These are phyloP conservation scores for Anguilla marmorata DNA, from an alignment of 2,797 vertebrate genomes.

Conservation along the genomic window DNA sequence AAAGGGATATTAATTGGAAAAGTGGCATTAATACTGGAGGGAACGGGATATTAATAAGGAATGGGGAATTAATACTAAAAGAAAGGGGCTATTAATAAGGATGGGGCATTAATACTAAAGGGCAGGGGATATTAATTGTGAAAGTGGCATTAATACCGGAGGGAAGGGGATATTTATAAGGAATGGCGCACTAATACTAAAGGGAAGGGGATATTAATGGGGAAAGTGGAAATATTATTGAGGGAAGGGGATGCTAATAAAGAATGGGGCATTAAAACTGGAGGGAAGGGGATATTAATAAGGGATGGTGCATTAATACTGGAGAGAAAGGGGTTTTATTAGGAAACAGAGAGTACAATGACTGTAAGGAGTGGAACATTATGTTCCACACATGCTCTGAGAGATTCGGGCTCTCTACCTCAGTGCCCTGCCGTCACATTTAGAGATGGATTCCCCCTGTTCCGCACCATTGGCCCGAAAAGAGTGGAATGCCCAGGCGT, in stretches of 20 bases:
- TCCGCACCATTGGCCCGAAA: not conserved
- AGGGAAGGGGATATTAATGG: not conserved
- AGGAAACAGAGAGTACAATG: not conserved
- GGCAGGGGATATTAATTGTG: not conserved
- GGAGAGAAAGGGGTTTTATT: not conserved
- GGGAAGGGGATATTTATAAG: not conserved
- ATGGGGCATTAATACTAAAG: not conserved
- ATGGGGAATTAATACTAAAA: not conserved
- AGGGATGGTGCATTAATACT: not conserved
- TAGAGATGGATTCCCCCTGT: not conserved
- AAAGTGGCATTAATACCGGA: not conserved
- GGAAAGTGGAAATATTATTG: not conserved
- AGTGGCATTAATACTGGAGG: not conserved
- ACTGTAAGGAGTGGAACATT: not conserved
- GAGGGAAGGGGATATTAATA: not conserved
- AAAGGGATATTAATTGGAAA: not conserved
- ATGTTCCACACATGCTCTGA: constrained; percentile 20
- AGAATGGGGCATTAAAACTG: not conserved
- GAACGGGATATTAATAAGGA: not conserved
- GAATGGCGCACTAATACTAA: not conserved
- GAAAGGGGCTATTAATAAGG: not conserved
- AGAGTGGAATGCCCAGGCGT: constrained; percentile 5
- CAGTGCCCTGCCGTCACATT: not conserved
- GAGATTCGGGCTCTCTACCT: not conserved
- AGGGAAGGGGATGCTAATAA: not conserved